phyloP scores from a whole-genome alignment of 2,888 invertebrate genomes.

The Drosophila austrosaltans region DNA sequence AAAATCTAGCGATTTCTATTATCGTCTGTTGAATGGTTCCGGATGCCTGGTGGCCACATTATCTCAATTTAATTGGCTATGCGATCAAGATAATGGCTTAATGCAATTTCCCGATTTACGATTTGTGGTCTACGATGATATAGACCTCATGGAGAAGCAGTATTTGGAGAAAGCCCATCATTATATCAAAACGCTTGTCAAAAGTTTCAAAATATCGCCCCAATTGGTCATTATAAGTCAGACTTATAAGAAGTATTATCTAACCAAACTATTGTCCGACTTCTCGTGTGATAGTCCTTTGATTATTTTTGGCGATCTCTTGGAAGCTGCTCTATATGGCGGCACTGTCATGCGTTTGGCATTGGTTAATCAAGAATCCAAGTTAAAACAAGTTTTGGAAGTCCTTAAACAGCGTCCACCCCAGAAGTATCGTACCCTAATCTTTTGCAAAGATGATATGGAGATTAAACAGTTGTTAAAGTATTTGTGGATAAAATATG shows the following conservation, averaged over 20 bases:
- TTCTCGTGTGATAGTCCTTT: slow-evolving; percentile 20
- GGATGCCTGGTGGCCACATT: slow-evolving; percentile 59
- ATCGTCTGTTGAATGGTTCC: slow-evolving; percentile 52
- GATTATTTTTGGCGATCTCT: slow-evolving; percentile 58
- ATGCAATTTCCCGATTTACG: slow-evolving; percentile 40
- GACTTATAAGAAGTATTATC: slow-evolving; percentile 13
- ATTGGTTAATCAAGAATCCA: slow-evolving; percentile 20
- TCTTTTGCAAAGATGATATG: slow-evolving; percentile 45
- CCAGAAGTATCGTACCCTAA: slow-evolving; percentile 47
- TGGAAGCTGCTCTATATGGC: slow-evolving; percentile 66
- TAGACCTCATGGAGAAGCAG: slow-evolving; percentile 50
- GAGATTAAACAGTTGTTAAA: slow-evolving; percentile 46
- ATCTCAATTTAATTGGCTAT: slow-evolving; percentile 50
- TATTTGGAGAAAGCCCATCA: slow-evolving; percentile 29
- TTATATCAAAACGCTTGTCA: slow-evolving; percentile 10
- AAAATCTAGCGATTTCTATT: slow-evolving; percentile 29
- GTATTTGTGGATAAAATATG: neutral
- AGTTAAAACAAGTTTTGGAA: slow-evolving; percentile 30
- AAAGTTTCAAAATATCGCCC: slow-evolving; percentile 3
- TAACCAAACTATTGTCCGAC: neutral
- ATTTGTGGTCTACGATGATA: slow-evolving; percentile 57
- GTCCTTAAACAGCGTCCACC: slow-evolving; percentile 50
- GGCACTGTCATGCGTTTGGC: slow-evolving; percentile 37
- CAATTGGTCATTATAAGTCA: slow-evolving; percentile 55
- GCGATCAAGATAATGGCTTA: neutral